These are phyloP conservation scores for Sardinella longiceps DNA, from an alignment of 2,797 vertebrate genomes.

Conservation along the genomic window DNA sequence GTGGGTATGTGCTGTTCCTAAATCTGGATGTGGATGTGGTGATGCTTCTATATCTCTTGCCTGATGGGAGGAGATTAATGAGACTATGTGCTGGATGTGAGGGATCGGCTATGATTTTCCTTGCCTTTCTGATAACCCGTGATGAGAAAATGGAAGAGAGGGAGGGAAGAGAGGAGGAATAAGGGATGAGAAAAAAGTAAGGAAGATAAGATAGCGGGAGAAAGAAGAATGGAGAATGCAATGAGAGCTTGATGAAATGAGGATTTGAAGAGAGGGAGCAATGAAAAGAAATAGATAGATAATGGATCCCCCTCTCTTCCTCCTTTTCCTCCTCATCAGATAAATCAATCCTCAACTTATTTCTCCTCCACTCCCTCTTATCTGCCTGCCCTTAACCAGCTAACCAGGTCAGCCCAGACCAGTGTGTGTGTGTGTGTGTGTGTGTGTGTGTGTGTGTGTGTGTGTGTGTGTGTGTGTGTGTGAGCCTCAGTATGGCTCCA, in stretches of 20 bases:
- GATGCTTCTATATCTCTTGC: too few relatives aligned
- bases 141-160: neutral
- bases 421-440: too few relatives aligned
- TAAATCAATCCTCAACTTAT: slow-evolving; percentile 10
- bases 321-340: neutral
- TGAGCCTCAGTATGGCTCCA: neutral
- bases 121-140: too few relatives aligned
- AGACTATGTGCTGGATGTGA: too few relatives aligned
- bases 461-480: slow-evolving; percentile 37
- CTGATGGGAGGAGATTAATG: too few relatives aligned
- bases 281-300: neutral
- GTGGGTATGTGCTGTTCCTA: too few relatives aligned
- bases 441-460: neutral
- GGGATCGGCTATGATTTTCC: too few relatives aligned
- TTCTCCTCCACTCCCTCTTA: neutral
- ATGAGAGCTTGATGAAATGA: neutral
- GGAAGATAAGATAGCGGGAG: neutral
- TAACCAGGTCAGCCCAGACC: slow-evolving; percentile 38
- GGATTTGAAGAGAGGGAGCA: neutral
- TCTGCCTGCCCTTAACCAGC: neutral
- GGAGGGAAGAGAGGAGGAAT: neutral
- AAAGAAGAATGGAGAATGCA: neutral
- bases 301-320: too few relatives aligned
- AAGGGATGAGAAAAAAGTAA: neutral
- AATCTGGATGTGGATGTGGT: too few relatives aligned